phyloP scores from a whole-genome alignment of 2,113 vertebrate species.

The Pitta sordida region DNA sequence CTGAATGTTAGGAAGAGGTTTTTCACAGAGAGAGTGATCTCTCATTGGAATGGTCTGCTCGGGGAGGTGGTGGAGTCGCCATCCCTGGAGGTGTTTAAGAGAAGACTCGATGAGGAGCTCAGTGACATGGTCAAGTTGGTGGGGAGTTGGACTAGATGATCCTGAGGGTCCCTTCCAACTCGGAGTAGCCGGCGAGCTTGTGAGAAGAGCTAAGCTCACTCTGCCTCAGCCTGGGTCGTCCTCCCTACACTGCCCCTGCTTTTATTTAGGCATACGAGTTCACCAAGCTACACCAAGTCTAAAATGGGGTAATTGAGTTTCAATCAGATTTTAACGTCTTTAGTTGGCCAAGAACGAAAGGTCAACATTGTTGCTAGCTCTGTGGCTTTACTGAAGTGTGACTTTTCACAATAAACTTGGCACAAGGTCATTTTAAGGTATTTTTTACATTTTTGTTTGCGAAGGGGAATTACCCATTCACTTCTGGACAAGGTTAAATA shows the following conservation, averaged over 20 bases:
- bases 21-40: too few species aligned
- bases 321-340: neutral
- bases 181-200: too few species aligned
- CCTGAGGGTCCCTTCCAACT: too few species aligned
- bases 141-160: too few species aligned
- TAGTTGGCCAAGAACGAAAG: neutral
- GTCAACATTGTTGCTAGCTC: neutral
- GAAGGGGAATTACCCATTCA: neutral
- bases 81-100: too few species aligned
- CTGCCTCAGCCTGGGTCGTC: neutral
- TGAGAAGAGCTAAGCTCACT: neutral
- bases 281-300: neutral
- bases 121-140: too few species aligned
- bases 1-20: too few species aligned
- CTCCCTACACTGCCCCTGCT: neutral
- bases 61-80: too few species aligned
- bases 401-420: neutral
- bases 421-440: conserved; percentile 14
- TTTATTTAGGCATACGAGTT: neutral
- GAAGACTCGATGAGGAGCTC: too few species aligned
- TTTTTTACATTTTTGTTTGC: neutral
- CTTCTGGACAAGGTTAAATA: conserved; percentile 39
- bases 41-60: too few species aligned
- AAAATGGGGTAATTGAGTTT: neutral
- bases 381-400: conserved; percentile 24